These are phyloP conservation scores for Papilio demoleus DNA, from an alignment of 2,888 invertebrate genomes.

Conservation along the genomic window DNA sequence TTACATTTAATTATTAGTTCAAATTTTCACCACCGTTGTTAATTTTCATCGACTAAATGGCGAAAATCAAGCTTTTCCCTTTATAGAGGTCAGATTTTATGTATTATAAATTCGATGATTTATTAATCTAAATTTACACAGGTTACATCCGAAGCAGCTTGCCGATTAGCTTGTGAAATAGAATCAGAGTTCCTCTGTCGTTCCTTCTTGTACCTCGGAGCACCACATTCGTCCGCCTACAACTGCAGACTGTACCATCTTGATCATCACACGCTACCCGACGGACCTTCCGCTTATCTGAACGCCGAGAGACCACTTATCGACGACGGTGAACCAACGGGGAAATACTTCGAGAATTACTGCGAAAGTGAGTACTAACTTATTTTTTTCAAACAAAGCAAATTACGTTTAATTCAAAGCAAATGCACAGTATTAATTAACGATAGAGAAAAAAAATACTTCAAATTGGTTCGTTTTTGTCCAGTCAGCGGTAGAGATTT, in stretches of 20 bases:
- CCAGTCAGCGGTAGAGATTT: too few relatives aligned
- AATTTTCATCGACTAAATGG: too few relatives aligned
- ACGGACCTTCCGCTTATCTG: slow-evolving; percentile 95
- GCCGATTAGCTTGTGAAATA: slow-evolving; percentile 94
- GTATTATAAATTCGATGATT: neutral
- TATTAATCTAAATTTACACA: slow-evolving; percentile 54
- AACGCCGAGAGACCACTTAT: slow-evolving; percentile 95
- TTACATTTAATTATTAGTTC: too few relatives aligned
- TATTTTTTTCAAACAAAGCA: too few relatives aligned
- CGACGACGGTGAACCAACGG: slow-evolving; percentile 95
- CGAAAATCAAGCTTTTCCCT: too few relatives aligned
- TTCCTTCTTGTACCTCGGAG: slow-evolving; percentile 91
- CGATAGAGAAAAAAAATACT: too few relatives aligned
- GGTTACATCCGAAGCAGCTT: slow-evolving; percentile 95
- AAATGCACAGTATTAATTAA: neutral
- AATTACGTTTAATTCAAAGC: neutral
- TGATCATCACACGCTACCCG: slow-evolving; percentile 95
- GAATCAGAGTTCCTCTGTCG: slow-evolving; percentile 97
- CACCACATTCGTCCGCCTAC: slow-evolving; percentile 90
- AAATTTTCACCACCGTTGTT: too few relatives aligned
- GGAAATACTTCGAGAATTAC: slow-evolving; percentile 94
- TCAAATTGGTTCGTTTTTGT: too few relatives aligned
- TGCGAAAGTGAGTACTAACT: slow-evolving; percentile 92
- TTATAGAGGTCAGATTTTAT: too few relatives aligned
- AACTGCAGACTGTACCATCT: slow-evolving; percentile 96